Evolutionary conservation across 2,797 vertebrate species (phyloP).

Genomic region (Vespertilio murinus): DNA sequence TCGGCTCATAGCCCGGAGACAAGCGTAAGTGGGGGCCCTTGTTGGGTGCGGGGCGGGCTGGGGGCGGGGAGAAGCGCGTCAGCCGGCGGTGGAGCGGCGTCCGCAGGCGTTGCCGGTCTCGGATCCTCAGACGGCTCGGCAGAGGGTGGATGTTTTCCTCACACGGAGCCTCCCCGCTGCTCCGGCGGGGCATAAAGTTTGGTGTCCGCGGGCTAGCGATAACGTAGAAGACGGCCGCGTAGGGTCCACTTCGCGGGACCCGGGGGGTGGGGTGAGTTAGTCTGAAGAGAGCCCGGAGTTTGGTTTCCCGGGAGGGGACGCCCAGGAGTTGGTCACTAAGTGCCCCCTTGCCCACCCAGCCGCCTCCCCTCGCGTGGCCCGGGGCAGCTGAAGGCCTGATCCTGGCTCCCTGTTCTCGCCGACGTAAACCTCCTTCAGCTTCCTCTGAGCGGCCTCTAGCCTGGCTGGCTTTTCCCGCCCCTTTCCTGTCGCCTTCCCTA

Average conservation of each 20-base stretch:
- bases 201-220: neutral
- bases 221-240: neutral
- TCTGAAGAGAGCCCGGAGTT: neutral
- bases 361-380: neutral
- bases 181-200: neutral
- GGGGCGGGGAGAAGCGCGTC: neutral
- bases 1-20: conserved; percentile 93
- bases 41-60: neutral
- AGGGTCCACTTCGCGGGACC: neutral
- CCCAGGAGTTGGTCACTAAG: neutral
- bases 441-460: neutral
- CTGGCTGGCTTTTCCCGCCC: neutral
- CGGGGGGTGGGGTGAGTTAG: neutral
- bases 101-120: neutral
- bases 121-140: neutral
- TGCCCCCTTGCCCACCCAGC: neutral
- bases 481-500: neutral
- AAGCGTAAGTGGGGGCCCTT: conserved; percentile 89
- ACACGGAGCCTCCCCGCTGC: too few relatives aligned
- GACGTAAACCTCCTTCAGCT: neutral
- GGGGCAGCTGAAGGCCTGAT: neutral
- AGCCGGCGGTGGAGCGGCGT: neutral
- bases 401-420: neutral
- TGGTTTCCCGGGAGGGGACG: neutral
- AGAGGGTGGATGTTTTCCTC: neutral